These are phyloP conservation scores for Perdix hodgsoniae DNA, from an alignment of 2,797 vertebrate species.

Conservation along the genomic window DNA sequence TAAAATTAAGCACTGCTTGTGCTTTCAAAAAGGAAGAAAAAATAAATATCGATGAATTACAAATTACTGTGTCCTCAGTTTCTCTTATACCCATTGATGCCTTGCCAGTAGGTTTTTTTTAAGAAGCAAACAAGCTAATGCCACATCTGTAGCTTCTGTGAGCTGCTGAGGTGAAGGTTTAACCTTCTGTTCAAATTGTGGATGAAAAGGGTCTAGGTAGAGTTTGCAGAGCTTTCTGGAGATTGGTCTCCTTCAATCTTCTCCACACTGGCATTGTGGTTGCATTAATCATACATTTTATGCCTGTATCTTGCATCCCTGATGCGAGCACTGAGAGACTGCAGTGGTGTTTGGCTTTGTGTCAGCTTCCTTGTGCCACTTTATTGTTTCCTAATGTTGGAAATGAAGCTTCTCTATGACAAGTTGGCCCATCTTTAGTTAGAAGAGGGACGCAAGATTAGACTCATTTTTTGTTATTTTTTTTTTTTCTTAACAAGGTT, in stretches of 20 bases:
- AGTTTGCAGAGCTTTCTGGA: neutral
- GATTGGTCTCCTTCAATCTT: neutral
- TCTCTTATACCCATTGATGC: neutral
- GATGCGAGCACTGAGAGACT: neutral
- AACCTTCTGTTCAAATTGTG: neutral
- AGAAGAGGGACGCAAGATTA: neutral
- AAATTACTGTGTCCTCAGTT: neutral
- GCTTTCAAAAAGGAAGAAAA: neutral
- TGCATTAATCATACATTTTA: neutral
- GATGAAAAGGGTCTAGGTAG: neutral
- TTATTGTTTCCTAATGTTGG: neutral
- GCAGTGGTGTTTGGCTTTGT: neutral
- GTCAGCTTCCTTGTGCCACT: neutral
- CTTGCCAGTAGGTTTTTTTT: neutral
- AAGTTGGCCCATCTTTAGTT: neutral
- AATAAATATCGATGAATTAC: neutral
- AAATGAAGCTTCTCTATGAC: neutral
- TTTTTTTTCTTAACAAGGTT: neutral
- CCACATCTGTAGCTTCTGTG: neutral
- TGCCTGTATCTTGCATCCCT: neutral
- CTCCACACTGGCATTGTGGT: neutral
- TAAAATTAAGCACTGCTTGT: neutral
- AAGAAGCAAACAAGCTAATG: neutral
- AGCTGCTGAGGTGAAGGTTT: neutral
- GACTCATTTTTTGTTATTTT: neutral